These are phyloP conservation scores for Mungos mungo DNA, from an alignment of 2,113 vertebrate species.

Conservation along the genomic window DNA sequence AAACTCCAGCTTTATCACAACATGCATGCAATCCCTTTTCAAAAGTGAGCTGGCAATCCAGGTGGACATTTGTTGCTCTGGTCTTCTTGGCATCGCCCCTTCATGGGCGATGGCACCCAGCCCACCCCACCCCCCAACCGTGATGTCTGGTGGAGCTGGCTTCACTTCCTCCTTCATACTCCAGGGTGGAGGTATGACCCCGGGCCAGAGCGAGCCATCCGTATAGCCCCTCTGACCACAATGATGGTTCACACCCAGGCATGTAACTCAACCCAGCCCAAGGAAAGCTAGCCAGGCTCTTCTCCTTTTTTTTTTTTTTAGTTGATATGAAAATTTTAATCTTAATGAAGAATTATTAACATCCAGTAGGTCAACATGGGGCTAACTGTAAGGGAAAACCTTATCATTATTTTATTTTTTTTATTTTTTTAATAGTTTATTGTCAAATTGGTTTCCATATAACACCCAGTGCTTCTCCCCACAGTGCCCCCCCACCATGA, in stretches of 20 bases:
- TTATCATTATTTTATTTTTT: not conserved
- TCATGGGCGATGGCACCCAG: not conserved
- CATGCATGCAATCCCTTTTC: not conserved
- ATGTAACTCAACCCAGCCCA: not conserved
- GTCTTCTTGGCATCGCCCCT: not conserved
- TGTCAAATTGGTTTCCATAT: no score
- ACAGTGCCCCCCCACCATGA: no score
- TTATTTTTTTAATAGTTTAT: no score
- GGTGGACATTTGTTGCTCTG: not conserved
- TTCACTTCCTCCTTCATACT: not conserved
- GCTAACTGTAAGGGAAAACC: not conserved
- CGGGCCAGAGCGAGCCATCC: not conserved
- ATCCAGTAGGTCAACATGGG: not conserved
- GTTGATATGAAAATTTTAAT: not conserved
- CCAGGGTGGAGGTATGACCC: not conserved
- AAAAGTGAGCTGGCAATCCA: not conserved
- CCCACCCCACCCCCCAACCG: no score
- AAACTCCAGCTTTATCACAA: not conserved
- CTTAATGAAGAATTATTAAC: not conserved
- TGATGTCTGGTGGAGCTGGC: not conserved
- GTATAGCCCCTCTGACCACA: not conserved
- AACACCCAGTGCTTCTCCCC: no score
- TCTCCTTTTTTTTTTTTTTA: not conserved
- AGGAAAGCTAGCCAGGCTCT: not conserved
- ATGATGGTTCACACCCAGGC: no score